Base-by-base conservation (phyloP, 2,888 invertebrate species). In the Sarcophaga subvicina region DNA sequence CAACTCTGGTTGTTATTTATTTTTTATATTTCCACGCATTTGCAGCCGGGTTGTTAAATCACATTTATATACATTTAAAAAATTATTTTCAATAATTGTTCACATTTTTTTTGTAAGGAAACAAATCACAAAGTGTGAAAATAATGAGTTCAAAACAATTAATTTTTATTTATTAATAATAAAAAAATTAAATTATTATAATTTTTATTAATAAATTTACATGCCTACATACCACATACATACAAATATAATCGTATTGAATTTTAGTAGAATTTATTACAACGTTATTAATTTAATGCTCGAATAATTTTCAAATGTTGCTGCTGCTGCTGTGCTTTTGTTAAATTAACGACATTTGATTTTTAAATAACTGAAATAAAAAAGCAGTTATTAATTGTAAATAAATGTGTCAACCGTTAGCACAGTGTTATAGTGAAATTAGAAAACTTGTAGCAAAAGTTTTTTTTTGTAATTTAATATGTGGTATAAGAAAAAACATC, bases 61-160 rank as follows among this genome's bases (percentile, higher is more conserved):
- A 45, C 37, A 37, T 37, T 27, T 27, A 27, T 27, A 27, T 27
- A 27, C 27, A 27, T 37, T 37, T 37, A 6, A 37, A 37, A 37
- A 37, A 37, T 37, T 37, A 37, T 37, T 37, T 37, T 37, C 37
- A 37, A 45, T 67, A 27, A 27, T 45, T 37, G 2, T 45, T 59
- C n/a, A 17, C 6, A 59, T 20, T 3, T 62, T 62, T 22, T 20
- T 14, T 83, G 20, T 63, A 73, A 73, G 73, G 83, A 79, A 83
- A 54, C 63, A 78, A 73, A 73, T 75, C 79, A 79, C 45, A 45
- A 78, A 63, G 79, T 83, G 78, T 73, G 72, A 83, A 79, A 72
- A 62, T 72, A 71, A 78, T 78, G 37, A 49, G 60, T 72, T 77
- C 45, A 22, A 75, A 63, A 70, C 14, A 76, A 76, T 75, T 72